Conservation (phyloP, 2,113 vertebrate species). For the Tachuris rubrigastra region DNA sequence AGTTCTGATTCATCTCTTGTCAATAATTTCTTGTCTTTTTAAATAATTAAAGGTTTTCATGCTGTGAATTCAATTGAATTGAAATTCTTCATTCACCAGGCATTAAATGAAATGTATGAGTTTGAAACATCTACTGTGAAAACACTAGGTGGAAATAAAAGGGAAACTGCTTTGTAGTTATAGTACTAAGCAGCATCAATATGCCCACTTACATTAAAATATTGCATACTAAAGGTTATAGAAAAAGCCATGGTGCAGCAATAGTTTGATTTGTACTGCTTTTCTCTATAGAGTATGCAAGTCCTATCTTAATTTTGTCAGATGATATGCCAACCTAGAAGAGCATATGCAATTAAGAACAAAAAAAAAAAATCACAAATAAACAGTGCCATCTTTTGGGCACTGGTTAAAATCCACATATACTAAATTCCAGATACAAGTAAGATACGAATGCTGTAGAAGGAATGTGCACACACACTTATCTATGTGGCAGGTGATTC, state of each 20-base stretch:
- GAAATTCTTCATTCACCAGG: background rate
- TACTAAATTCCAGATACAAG: background rate
- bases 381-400: slow-evolving; percentile 83
- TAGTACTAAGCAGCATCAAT: slow-evolving; percentile 2
- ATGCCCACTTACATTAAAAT: slow-evolving; percentile 23
- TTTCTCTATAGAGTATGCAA: background rate
- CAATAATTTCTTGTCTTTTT: background rate
- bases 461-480: background rate
- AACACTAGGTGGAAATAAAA: slow-evolving; percentile 13
- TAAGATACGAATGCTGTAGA: background rate
- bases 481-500: background rate
- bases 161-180: slow-evolving; percentile 8
- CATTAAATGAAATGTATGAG: background rate
- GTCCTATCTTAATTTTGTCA: slow-evolving; percentile 43
- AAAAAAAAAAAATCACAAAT: slow-evolving; percentile 66
- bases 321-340: slow-evolving; percentile 21
- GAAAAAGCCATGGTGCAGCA: slow-evolving; percentile 14
- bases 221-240: slow-evolving; percentile 11
- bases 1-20: background rate
- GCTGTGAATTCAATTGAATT: too few species aligned
- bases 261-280: slow-evolving; percentile 49
- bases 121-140: background rate
- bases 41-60: background rate
- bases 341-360: slow-evolving; percentile 39
- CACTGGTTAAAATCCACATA: slow-evolving; percentile 35